Evolutionary conservation across 2,888 invertebrate species (phyloP).

Genomic region (Prosopocoilus inquinatus): DNA sequence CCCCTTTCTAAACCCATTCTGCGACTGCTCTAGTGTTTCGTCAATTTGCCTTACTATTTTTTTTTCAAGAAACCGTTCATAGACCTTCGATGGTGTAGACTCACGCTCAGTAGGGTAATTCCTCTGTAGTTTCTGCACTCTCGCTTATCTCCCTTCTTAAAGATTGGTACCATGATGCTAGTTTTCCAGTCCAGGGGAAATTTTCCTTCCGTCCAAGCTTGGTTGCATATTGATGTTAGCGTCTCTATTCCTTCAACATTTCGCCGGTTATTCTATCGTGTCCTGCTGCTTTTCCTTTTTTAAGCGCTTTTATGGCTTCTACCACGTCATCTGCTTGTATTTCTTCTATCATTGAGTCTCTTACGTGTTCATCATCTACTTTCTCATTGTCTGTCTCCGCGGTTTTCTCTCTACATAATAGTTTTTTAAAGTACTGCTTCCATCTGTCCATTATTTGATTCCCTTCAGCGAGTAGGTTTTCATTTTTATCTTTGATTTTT

Average conservation of each 20-base stretch:
- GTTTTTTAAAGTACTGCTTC: background rate
- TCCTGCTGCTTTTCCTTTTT: background rate
- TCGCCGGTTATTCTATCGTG: too few relatives aligned
- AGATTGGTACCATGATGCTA: too few relatives aligned
- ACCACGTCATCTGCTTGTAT: too few relatives aligned
- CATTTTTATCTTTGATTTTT: too few relatives aligned
- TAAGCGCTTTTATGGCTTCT: background rate
- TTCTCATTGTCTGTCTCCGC: background rate
- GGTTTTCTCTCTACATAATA: background rate
- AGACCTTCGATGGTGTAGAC: background rate
- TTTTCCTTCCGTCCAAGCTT: background rate
- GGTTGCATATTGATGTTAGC: background rate
- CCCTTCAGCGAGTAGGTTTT: background rate
- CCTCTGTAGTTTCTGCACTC: background rate
- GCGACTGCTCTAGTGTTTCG: too few relatives aligned
- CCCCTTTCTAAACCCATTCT: too few relatives aligned
- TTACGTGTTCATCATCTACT: background rate
- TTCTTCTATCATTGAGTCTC: background rate
- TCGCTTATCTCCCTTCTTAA: too few relatives aligned
- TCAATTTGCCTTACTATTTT: too few relatives aligned
- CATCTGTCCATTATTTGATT: too few relatives aligned
- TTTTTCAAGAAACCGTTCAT: background rate
- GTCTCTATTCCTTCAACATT: background rate
- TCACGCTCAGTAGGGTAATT: background rate
- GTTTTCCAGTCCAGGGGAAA: too few relatives aligned